Percentiles rank a stretch among this genome's conserved stretches.
phyloP scores from a whole-genome alignment of 92 coral and sea anemone species.

The Parazoanthus darwini region DNA sequence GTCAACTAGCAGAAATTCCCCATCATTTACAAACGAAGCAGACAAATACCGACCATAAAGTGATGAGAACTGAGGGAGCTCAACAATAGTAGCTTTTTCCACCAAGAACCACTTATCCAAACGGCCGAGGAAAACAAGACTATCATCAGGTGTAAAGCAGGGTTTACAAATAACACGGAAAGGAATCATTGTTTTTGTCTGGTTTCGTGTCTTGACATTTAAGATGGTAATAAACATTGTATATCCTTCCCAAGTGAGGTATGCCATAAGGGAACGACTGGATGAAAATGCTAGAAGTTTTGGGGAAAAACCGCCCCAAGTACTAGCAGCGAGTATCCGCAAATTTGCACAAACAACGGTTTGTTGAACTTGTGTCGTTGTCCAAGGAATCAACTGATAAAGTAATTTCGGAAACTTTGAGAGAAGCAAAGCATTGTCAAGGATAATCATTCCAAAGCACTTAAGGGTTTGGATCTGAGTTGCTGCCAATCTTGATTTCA shows the following conservation, averaged over 20 bases:
- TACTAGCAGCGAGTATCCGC: too few species aligned
- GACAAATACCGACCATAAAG: background rate
- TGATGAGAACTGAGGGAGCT: constrained; percentile 31
- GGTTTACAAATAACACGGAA: background rate
- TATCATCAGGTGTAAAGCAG: constrained; percentile 37
- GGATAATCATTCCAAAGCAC: background rate
- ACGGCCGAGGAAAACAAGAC: constrained; percentile 45
- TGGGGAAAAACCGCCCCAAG: background rate
- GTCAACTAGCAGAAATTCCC: background rate
- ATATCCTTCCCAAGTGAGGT: background rate
- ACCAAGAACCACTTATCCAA: constrained; percentile 51
- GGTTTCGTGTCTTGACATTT: background rate
- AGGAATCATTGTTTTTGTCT: background rate
- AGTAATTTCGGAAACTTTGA: constrained; percentile 5
- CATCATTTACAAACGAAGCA: background rate
- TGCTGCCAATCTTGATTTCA: background rate
- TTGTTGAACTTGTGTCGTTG: background rate
- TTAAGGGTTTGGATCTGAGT: background rate
- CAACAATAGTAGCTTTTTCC: background rate
- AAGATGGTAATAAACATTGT: background rate
- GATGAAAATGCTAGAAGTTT: background rate
- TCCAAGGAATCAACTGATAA: background rate
- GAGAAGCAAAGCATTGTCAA: background rate
- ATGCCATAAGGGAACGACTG: constrained; percentile 3
- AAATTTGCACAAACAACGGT: background rate